These are phyloP conservation scores for Philotrypesis tridentata DNA, from an alignment of 1,140 invertebrate genomes.

Conservation along the genomic window DNA sequence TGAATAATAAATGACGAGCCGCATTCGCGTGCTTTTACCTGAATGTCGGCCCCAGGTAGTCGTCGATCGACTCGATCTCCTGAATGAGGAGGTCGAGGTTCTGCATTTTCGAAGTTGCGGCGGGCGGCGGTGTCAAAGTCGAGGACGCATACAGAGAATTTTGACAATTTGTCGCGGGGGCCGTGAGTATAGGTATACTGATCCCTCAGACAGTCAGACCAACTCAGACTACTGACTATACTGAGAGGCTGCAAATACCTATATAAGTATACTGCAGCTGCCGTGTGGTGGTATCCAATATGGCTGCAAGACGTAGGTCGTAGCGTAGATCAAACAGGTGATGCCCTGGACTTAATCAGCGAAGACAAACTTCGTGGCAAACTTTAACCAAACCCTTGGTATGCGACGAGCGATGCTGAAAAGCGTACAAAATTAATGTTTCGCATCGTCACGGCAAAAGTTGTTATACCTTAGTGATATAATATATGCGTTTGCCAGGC, in stretches of 20 bases:
- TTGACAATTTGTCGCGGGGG: neutral
- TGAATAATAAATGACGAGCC: neutral
- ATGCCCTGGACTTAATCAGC: neutral
- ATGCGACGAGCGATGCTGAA: too few relatives aligned
- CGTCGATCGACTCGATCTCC: constrained; percentile 93
- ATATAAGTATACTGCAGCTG: neutral
- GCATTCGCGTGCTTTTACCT: constrained; percentile 72
- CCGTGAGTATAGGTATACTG: too few relatives aligned
- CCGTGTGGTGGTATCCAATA: neutral
- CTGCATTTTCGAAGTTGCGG: constrained; percentile 59
- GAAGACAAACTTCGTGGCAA: neutral
- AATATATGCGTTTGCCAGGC: too few relatives aligned
- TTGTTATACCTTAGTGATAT: too few relatives aligned
- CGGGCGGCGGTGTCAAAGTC: neutral
- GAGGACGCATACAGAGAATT: neutral
- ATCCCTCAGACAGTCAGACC: neutral
- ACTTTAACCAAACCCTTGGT: too few relatives aligned
- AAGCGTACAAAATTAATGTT: neutral
- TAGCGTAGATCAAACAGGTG: neutral
- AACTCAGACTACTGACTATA: neutral
- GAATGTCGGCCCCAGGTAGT: constrained; percentile 92
- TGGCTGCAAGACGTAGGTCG: neutral
- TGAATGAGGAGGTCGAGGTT: constrained; percentile 82
- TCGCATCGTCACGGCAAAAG: neutral
- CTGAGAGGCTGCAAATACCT: neutral